Conservation (phyloP, 2,888 invertebrate species). For the Eristalinus aeneus region DNA sequence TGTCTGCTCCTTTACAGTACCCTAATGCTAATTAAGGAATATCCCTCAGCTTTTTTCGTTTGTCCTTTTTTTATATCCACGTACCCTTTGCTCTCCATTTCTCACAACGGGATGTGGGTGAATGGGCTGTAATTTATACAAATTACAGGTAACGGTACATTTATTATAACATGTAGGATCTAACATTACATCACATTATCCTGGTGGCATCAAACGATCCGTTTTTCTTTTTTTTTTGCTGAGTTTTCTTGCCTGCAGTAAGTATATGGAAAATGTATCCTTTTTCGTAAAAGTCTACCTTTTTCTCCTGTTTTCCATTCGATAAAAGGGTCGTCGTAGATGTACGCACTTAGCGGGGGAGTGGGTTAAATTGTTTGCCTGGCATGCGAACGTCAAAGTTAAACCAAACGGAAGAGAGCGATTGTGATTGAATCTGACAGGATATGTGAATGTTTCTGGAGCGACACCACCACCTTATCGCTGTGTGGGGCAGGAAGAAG, state of each 20-base stretch:
- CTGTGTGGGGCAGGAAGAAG: conserved; percentile 29
- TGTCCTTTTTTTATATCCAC: background rate
- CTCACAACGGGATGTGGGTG: background rate
- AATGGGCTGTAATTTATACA: conserved; percentile 55
- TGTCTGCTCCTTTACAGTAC: conserved; percentile 25
- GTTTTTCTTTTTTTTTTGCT: background rate
- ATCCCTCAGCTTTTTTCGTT: background rate
- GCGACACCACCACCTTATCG: conserved; percentile 47
- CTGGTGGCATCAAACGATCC: conserved; percentile 67
- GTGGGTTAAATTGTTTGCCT: conserved; percentile 62
- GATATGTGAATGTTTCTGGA: conserved; percentile 49
- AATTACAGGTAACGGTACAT: conserved; percentile 68
- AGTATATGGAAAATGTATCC: conserved; percentile 56
- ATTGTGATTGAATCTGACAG: conserved; percentile 67
- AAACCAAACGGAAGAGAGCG: conserved; percentile 67
- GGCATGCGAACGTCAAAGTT: conserved; percentile 44
- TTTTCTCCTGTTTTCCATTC: conserved; percentile 26
- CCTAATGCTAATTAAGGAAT: conserved; percentile 49
- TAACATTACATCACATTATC: conserved; percentile 69
- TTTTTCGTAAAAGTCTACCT: conserved; percentile 14
- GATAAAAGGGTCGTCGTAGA: conserved; percentile 47
- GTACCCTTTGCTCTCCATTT: background rate
- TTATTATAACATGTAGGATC: conserved; percentile 66
- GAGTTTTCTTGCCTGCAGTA: conserved; percentile 1
- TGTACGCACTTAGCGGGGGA: conserved; percentile 40